Evolutionary conservation across 2,888 invertebrate genomes (phyloP).

Genomic region (Ashinkailepas kermadecensis): DNA sequence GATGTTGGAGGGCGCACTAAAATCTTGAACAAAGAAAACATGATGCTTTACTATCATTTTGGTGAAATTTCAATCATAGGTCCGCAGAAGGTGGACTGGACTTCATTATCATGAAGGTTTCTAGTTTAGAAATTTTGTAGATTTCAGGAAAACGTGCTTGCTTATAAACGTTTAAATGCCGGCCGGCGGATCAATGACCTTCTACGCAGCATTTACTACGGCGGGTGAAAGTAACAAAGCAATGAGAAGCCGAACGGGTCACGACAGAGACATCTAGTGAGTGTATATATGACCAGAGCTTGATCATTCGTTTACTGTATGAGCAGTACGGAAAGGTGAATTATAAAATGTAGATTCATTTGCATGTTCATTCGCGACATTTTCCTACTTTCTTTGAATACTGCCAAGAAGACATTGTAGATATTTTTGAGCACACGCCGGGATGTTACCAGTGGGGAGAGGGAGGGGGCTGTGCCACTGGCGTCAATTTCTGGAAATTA

Average conservation of each 20-base stretch:
- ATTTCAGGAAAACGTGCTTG: background rate
- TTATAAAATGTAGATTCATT: too few relatives aligned
- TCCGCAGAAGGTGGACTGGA: background rate
- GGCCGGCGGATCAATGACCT: constrained; percentile 20
- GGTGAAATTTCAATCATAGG: background rate
- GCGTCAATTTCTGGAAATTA: too few relatives aligned
- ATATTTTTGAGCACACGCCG: too few relatives aligned
- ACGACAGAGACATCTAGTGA: too few relatives aligned
- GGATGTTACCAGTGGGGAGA: too few relatives aligned
- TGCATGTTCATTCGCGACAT: too few relatives aligned
- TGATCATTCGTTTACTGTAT: too few relatives aligned
- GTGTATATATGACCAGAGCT: too few relatives aligned
- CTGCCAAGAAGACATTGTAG: too few relatives aligned
- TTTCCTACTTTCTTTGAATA: too few relatives aligned
- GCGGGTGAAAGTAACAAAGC: background rate
- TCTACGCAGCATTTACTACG: constrained; percentile 19
- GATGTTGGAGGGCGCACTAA: background rate
- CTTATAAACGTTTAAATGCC: constrained; percentile 3
- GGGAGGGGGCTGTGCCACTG: too few relatives aligned
- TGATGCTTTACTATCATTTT: background rate
- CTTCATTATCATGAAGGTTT: background rate
- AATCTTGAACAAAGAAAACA: constrained; percentile 3
- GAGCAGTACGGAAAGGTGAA: too few relatives aligned
- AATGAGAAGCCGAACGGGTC: background rate
- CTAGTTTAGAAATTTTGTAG: background rate